Evolutionary conservation across 2,797 vertebrate genomes (phyloP).

Genomic region (Sebastes kiyomatsui): DNA sequence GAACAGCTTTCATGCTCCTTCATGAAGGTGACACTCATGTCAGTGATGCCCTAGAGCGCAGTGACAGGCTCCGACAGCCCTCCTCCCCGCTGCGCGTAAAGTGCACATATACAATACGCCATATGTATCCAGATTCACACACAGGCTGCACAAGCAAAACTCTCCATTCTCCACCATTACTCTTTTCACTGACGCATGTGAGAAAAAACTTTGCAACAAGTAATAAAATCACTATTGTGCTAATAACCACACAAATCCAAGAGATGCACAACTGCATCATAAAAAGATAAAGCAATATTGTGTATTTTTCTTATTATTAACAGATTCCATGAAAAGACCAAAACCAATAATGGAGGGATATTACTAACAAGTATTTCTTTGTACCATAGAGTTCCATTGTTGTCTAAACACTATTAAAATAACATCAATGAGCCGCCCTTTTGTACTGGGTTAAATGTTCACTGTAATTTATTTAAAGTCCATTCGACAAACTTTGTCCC

Average conservation of each 20-base stretch:
- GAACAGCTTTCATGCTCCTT: constrained; percentile 62
- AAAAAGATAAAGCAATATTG: not conserved
- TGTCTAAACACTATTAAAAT: not conserved
- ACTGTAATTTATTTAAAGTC: not conserved
- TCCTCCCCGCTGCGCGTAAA: constrained; percentile 38
- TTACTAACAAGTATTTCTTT: not conserved
- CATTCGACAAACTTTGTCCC: not conserved
- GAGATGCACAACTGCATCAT: not conserved
- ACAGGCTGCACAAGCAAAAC: not conserved
- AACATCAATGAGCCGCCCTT: not conserved
- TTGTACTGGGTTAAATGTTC: not conserved
- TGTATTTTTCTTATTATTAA: not conserved
- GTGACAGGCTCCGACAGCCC: constrained; percentile 51
- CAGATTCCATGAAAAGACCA: not conserved
- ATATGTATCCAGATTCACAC: constrained; percentile 22
- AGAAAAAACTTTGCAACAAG: not conserved
- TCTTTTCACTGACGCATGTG: not conserved
- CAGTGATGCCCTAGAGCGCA: constrained; percentile 67
- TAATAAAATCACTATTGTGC: not conserved
- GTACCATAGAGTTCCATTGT: not conserved
- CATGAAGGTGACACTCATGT: constrained; percentile 72
- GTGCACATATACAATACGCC: constrained; percentile 23
- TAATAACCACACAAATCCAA: not conserved
- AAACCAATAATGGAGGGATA: not conserved
- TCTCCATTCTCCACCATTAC: not conserved